A percentile compares a stretch with the other conserved stretches of the same genome.
Evolutionary conservation across 1,140 invertebrate species (phyloP).

Genomic region (Telenomus remus): DNA sequence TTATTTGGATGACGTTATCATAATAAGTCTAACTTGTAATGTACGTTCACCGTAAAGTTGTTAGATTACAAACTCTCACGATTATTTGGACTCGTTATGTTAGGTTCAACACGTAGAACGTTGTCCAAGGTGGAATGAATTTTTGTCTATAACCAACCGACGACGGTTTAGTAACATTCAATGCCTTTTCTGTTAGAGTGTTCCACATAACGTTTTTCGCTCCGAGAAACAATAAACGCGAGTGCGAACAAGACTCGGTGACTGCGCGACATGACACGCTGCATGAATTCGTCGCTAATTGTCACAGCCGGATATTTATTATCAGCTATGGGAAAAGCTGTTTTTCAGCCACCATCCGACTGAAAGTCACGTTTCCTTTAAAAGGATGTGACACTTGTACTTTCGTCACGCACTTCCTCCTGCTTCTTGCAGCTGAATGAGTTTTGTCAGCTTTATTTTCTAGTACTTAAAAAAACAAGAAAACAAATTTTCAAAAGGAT

Average conservation of each 20-base stretch:
- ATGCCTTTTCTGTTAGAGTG: neutral
- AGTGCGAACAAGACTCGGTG: too few species aligned
- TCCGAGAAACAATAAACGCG: neutral
- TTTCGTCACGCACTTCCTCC: conserved; percentile 32
- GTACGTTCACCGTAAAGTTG: conserved; percentile 2
- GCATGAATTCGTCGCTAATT: neutral
- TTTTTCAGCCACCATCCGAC: neutral
- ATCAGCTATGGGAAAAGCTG: conserved; percentile 7
- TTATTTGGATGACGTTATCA: too few species aligned
- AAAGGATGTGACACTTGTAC: conserved; percentile 20
- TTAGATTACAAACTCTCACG: conserved; percentile 20
- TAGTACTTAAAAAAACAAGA: too few species aligned
- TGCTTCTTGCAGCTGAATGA: neutral
- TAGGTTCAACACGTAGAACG: neutral
- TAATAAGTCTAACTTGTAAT: conserved; percentile 1
- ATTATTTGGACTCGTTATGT: conserved; percentile 16
- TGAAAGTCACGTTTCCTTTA: conserved; percentile 28
- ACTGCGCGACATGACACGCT: neutral
- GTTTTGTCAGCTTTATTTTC: neutral
- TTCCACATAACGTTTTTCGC: neutral
- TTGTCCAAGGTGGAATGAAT: conserved; percentile 2
- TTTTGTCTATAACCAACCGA: neutral
- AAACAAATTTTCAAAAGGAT: too few species aligned
- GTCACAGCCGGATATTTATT: conserved; percentile 4
- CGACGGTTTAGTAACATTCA: neutral